phyloP scores from a whole-genome alignment of 1,140 invertebrate species.

The Orius insidiosus region DNA sequence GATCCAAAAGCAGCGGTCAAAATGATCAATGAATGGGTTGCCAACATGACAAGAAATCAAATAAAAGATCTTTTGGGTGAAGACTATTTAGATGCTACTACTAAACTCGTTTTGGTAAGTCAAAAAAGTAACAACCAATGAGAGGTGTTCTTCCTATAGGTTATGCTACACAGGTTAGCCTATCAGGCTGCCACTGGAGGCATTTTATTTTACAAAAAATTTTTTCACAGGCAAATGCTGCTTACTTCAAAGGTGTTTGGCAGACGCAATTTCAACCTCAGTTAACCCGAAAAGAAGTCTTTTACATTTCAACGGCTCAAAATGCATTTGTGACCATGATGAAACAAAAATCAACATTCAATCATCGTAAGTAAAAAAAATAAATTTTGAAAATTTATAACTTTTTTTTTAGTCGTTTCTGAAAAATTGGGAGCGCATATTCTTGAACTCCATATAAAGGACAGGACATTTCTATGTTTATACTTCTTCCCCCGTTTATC shows the following conservation, averaged over 20 bases:
- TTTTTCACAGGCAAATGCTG: slow-evolving; percentile 49
- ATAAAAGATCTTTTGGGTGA: slow-evolving; percentile 55
- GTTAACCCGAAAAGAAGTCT: slow-evolving; percentile 48
- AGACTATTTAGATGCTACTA: slow-evolving; percentile 38
- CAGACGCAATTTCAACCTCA: slow-evolving; percentile 51
- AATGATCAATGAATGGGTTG: slow-evolving; percentile 67
- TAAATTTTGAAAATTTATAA: background rate
- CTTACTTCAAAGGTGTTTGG: slow-evolving; percentile 83
- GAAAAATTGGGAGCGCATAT: slow-evolving; percentile 62
- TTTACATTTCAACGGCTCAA: slow-evolving; percentile 50
- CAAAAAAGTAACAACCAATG: too few species aligned
- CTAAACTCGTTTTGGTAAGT: slow-evolving; percentile 49
- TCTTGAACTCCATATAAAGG: slow-evolving; percentile 74
- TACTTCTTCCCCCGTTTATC: slow-evolving; percentile 61
- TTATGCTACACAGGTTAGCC: too few species aligned
- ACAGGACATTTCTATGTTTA: slow-evolving; percentile 69
- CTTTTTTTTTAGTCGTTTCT: slow-evolving; percentile 40
- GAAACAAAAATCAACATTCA: slow-evolving; percentile 63
- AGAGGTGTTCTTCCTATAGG: too few species aligned
- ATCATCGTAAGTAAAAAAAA: slow-evolving; percentile 39
- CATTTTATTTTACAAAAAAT: too few species aligned
- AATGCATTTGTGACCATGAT: slow-evolving; percentile 61
- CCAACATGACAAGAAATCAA: slow-evolving; percentile 52
- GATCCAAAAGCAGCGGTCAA: slow-evolving; percentile 29
- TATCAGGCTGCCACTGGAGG: too few species aligned